phyloP scores from a whole-genome alignment of 2,797 vertebrate genomes.

The Nyctalus aviator region DNA sequence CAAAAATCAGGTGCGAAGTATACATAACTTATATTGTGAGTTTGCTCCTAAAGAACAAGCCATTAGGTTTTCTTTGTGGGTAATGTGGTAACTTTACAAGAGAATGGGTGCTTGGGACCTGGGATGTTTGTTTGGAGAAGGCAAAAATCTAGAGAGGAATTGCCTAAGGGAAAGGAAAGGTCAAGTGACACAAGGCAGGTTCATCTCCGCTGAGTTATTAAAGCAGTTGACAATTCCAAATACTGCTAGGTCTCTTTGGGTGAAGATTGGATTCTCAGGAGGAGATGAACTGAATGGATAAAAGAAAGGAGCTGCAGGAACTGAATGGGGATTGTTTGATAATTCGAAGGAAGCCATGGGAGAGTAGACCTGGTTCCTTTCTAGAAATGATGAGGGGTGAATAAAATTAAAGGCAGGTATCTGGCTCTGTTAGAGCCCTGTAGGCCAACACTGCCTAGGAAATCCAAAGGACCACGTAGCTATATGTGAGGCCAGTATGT shows the following conservation, averaged over 20 bases:
- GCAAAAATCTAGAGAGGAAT: background rate
- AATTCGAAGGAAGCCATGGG: background rate
- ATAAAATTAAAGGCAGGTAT: background rate
- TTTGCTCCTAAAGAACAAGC: background rate
- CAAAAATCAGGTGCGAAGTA: constrained; percentile 22
- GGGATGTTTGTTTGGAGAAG: background rate
- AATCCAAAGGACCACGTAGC: background rate
- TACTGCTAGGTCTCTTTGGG: background rate
- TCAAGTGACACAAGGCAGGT: background rate
- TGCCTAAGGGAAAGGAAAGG: background rate
- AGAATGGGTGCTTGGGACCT: background rate
- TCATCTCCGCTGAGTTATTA: background rate
- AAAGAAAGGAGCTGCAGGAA: background rate
- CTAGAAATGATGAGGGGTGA: background rate
- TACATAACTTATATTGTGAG: background rate
- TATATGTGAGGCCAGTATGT: background rate
- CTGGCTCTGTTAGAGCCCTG: background rate
- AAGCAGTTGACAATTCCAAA: background rate
- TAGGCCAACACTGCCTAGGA: too few relatives aligned
- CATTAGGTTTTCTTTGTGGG: background rate
- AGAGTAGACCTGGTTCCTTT: background rate
- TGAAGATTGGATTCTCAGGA: background rate
- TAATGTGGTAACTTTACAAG: background rate
- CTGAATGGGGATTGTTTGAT: background rate
- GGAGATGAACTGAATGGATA: background rate